These are phyloP conservation scores for Celastrina argiolus DNA, from an alignment of 2,888 invertebrate genomes.

Conservation along the genomic window DNA sequence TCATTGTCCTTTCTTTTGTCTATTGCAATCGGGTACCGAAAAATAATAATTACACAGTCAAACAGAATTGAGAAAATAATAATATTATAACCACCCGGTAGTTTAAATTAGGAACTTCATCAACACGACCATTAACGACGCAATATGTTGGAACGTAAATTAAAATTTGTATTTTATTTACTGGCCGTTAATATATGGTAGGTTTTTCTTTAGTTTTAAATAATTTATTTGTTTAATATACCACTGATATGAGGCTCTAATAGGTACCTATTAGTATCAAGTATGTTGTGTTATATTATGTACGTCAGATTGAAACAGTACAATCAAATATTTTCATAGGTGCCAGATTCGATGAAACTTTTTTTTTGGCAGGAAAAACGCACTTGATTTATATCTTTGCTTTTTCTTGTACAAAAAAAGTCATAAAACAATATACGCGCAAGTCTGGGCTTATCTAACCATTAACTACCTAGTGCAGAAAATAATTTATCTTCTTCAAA, in stretches of 20 bases:
- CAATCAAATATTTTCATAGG: neutral
- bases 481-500: conserved; percentile 3
- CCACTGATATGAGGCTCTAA: neutral
- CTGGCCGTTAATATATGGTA: neutral
- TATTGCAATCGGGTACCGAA: no score
- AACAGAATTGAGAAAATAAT: no score
- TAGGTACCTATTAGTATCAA: no score
- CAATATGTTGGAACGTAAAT: neutral
- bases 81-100: no score
- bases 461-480: neutral
- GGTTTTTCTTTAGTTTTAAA: neutral
- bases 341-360: no score
- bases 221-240: neutral
- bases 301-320: neutral
- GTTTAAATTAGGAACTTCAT: no score
- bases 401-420: neutral
- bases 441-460: neutral
- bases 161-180: neutral
- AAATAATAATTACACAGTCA: no score
- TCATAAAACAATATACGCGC: neutral
- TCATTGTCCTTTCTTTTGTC: no score
- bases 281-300: no score
- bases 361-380: neutral
- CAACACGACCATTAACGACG: neutral
- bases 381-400: no score